phyloP scores from a whole-genome alignment of 2,113 vertebrate species.

The Eira barbara region DNA sequence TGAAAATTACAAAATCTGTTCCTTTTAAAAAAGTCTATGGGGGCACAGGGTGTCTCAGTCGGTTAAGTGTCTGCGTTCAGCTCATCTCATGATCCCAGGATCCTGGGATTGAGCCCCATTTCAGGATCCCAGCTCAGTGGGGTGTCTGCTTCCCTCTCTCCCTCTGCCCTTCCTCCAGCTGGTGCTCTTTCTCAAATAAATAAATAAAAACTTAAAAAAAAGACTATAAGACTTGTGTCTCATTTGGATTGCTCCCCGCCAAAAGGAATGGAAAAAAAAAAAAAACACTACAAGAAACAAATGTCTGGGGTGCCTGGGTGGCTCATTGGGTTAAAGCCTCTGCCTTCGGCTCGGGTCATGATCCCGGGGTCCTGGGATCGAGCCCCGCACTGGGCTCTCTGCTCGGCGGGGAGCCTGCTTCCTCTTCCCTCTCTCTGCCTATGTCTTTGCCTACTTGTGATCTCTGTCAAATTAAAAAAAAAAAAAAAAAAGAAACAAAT shows the following conservation, averaged over 20 bases:
- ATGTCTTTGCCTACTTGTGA: no score
- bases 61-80: not conserved
- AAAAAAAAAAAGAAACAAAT: not conserved
- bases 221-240: not conserved
- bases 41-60: not conserved
- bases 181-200: not conserved
- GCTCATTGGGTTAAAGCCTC: no score
- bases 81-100: not conserved
- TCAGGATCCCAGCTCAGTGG: not conserved
- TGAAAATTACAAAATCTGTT: not conserved
- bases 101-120: not conserved
- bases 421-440: no score
- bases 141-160: not conserved
- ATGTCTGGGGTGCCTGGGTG: not conserved
- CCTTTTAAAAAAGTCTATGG: not conserved
- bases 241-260: not conserved
- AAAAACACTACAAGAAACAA: not conserved
- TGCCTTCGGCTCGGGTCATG: no score
- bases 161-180: no score
- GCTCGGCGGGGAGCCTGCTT: no score
- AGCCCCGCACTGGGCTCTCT: no score
- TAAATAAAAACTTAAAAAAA: not conserved
- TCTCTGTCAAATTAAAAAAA: no score
- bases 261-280: not conserved
- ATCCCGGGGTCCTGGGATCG: no score